Evolutionary conservation across 2,113 vertebrate genomes (phyloP).

Genomic region (Felis catus): DNA sequence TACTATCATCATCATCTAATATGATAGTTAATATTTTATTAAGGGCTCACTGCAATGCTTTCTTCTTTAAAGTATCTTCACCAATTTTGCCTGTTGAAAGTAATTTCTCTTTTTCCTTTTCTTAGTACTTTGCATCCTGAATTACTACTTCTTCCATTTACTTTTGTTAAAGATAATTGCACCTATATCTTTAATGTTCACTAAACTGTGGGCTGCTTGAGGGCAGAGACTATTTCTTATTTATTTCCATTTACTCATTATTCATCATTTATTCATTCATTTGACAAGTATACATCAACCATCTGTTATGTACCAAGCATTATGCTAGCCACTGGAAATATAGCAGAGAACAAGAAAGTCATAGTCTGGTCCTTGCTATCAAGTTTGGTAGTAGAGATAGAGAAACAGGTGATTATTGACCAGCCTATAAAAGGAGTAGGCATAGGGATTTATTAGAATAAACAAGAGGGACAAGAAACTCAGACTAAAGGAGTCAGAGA

Average conservation of each 20-base stretch:
- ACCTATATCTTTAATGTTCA: background rate
- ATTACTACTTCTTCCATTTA: background rate
- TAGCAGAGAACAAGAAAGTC: background rate
- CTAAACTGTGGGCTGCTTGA: background rate
- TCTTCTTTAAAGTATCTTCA: background rate
- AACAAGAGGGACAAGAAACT: background rate
- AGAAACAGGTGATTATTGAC: background rate
- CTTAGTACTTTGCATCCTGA: background rate
- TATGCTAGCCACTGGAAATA: background rate
- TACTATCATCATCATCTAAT: background rate
- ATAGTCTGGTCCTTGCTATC: background rate
- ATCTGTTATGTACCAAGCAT: background rate
- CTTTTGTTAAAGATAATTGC: background rate
- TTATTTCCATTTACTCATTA: background rate
- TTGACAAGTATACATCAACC: background rate
- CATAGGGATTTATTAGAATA: background rate
- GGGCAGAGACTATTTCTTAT: background rate
- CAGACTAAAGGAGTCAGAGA: background rate
- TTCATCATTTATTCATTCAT: background rate
- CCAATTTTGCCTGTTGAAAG: background rate
- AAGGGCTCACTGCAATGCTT: background rate
- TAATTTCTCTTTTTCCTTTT: constrained; percentile 7
- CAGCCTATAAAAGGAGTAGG: background rate
- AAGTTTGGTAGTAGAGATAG: background rate
- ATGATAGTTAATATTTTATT: constrained; percentile 24